Evolutionary conservation across 2,888 invertebrate species (phyloP).

Genomic region (Pseudoips prasinana): DNA sequence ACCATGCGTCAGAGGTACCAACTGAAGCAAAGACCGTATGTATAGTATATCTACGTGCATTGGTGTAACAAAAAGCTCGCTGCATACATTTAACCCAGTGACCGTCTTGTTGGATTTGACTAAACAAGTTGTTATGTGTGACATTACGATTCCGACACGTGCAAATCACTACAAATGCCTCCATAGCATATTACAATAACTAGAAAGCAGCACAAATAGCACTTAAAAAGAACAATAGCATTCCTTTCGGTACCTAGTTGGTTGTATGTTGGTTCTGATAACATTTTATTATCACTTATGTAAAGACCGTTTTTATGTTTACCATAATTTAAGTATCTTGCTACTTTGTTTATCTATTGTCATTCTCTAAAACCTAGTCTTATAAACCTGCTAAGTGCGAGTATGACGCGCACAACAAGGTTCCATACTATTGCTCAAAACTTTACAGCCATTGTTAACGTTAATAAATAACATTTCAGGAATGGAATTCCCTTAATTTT

Average conservation of each 20-base stretch:
- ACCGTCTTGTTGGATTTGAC: constrained; percentile 42
- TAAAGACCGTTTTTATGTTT: constrained; percentile 4
- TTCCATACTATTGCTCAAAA: too few relatives aligned
- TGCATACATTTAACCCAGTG: constrained; percentile 42
- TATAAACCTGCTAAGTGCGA: too few relatives aligned
- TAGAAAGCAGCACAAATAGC: constrained; percentile 55
- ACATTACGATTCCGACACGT: constrained; percentile 44
- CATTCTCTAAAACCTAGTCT: too few relatives aligned
- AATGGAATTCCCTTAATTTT: too few relatives aligned
- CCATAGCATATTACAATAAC: constrained; percentile 56
- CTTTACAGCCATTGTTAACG: too few relatives aligned
- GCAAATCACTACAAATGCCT: constrained; percentile 43
- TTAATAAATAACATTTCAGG: too few relatives aligned
- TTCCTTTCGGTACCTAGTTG: too few relatives aligned
- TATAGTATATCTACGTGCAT: constrained; percentile 44
- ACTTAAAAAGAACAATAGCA: constrained; percentile 53
- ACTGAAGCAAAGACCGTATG: constrained; percentile 76
- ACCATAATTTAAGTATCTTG: constrained; percentile 15
- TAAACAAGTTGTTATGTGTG: constrained; percentile 39
- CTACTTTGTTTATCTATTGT: too few relatives aligned
- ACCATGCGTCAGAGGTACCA: constrained; percentile 77
- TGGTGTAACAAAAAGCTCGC: constrained; percentile 27
- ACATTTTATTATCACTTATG: constrained; percentile 10
- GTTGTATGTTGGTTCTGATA: constrained; percentile 36
- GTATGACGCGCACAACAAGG: too few relatives aligned